phyloP scores from a whole-genome alignment of 1,140 invertebrate species.

The Trialeurodes vaporariorum region DNA sequence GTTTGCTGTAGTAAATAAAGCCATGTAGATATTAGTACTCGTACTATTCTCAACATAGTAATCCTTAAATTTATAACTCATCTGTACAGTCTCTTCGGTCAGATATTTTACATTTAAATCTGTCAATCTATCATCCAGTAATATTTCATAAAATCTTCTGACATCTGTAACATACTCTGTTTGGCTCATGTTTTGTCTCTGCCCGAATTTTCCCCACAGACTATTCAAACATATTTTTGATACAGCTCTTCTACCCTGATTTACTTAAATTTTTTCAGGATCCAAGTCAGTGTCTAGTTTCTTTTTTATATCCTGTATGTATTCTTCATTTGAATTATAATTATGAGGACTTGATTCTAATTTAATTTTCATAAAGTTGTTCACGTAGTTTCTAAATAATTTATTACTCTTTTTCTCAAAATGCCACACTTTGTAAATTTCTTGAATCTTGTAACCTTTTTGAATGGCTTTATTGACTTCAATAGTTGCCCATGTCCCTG shows the following conservation, averaged over 20 bases:
- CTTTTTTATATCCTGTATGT: slow-evolving; percentile 8
- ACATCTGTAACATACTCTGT: slow-evolving; percentile 24
- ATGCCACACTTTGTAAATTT: slow-evolving; percentile 10
- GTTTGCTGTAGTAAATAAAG: slow-evolving; percentile 32
- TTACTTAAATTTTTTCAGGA: slow-evolving; percentile 27
- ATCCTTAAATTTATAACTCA: slow-evolving; percentile 21
- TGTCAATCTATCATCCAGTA: slow-evolving; percentile 18
- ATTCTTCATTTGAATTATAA: slow-evolving; percentile 11
- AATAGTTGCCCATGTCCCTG: slow-evolving; percentile 9
- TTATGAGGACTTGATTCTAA: slow-evolving; percentile 9
- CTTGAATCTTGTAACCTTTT: slow-evolving; percentile 4
- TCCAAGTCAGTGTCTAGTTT: slow-evolving; percentile 29
- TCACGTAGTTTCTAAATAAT: slow-evolving; percentile 6
- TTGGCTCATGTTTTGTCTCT: slow-evolving; percentile 24
- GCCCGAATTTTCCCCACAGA: slow-evolving; percentile 31
- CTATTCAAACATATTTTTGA: slow-evolving; percentile 30
- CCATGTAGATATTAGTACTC: slow-evolving; percentile 31
- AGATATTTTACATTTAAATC: slow-evolving; percentile 20
- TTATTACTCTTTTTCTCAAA: slow-evolving; percentile 9
- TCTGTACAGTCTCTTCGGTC: slow-evolving; percentile 24
- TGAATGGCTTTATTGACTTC: slow-evolving; percentile 4
- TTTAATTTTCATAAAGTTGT: slow-evolving; percentile 6
- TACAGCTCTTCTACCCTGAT: slow-evolving; percentile 28
- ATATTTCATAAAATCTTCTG: slow-evolving; percentile 26
- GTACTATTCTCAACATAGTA: slow-evolving; percentile 8